Percentiles rank a stretch among this genome's conserved stretches.
These are phyloP conservation scores for Drosophila jambulina DNA, from an alignment of 1,140 invertebrate species.

Conservation along the genomic window DNA sequence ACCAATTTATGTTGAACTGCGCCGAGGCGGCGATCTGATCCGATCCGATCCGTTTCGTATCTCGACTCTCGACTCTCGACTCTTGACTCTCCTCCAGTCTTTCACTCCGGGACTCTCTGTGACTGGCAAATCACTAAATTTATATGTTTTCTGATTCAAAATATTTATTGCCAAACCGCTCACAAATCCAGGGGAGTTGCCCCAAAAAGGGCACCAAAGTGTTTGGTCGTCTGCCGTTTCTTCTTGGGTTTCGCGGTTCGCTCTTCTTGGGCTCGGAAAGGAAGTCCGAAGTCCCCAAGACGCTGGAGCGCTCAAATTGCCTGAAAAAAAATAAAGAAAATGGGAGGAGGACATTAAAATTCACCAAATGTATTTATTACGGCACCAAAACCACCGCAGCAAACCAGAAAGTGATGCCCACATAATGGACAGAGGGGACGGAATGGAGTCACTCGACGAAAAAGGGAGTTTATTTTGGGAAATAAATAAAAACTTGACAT, in stretches of 20 bases:
- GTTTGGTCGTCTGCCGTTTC: conserved; percentile 32
- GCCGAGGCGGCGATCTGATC: conserved; percentile 31
- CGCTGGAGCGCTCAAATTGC: conserved; percentile 71
- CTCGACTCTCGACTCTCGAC: conserved; percentile 29
- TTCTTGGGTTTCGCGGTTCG: neutral
- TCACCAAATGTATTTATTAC: conserved; percentile 84
- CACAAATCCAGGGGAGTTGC: conserved; percentile 62
- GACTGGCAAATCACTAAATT: conserved; percentile 84
- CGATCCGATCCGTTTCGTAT: conserved; percentile 28
- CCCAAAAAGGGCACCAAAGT: conserved; percentile 79
- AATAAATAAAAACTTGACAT: neutral
- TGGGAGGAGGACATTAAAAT: conserved; percentile 84
- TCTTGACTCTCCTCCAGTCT: conserved; percentile 27
- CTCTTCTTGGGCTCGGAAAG: conserved; percentile 29
- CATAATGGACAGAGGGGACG: conserved; percentile 59
- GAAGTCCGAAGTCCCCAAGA: conserved; percentile 61
- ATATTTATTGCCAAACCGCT: conserved; percentile 83
- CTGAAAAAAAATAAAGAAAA: conserved; percentile 63
- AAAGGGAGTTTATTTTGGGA: neutral
- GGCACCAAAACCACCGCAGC: conserved; percentile 65
- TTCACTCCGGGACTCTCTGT: conserved; percentile 23
- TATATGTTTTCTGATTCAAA: conserved; percentile 85
- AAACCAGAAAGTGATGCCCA: conserved; percentile 76
- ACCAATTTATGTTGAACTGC: conserved; percentile 83
- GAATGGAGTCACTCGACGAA: conserved; percentile 20